Base-by-base conservation (phyloP, 2,888 invertebrate species). In the Clepsis dumicolana region DNA sequence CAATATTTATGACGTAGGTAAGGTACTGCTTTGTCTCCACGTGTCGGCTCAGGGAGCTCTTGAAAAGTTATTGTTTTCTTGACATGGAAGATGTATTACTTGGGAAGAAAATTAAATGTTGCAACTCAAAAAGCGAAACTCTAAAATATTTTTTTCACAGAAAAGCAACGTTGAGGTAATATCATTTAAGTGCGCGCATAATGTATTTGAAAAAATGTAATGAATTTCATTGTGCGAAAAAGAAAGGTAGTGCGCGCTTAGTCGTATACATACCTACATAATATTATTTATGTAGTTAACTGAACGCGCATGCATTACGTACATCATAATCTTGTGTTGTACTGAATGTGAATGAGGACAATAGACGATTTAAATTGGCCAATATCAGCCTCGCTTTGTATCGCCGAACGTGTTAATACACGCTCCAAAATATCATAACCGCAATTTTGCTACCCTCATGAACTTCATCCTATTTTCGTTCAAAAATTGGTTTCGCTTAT, bases 51-150 rank as follows among this genome's bases (percentile, higher is more conserved):
- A 75, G 71, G 69, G 73, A 79, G 74, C 76, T 79, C 79, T 80
- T 74, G 74, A 79, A 75, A 80, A 88, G 85, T 86, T 89, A 89
- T 89, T 88, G 88, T 89, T 89, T 88, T 87, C 84, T 72, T 84
- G 88, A 85, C 88, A 87, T 76, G 72, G 70, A 76, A 83, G 84
- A 88, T 86, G 85, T 87, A 88, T 87, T 76, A 83, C 79, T 79
- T 77, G 72, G 73, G 77, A 73, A 81, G 82, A 80, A 82, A 82
- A 85, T 82, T 80, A 82, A 83, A 82, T 77, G 72, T 75, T 76
- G 75, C 72, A 72, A 74, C 66, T 74, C 67, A 67, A 59, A 73
- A 74, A 68, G 70, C 29, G 38, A 73, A 65, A 70, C 62, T 73
- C 16, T 41, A n/a, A 24, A 44, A n/a, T 44, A 2, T 12, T 18